Evolutionary conservation across 2,113 vertebrate genomes (phyloP).

Genomic region (Sphyrna mokarran): DNA sequence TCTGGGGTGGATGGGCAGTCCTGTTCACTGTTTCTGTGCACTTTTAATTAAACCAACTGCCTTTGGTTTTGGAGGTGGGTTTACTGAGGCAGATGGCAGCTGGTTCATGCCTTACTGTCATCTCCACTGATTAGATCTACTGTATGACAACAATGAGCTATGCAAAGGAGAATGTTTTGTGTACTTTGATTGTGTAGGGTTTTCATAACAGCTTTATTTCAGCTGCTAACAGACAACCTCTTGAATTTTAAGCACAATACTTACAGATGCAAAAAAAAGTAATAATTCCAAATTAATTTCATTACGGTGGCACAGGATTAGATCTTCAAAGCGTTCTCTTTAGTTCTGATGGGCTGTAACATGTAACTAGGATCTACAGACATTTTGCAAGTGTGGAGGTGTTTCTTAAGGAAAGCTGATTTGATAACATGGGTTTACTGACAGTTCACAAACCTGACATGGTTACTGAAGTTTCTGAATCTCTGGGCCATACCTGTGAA

Average conservation of each 20-base stretch:
- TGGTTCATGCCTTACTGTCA: conserved; percentile 9
- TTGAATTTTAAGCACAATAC: neutral
- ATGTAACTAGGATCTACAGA: neutral
- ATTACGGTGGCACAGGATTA: neutral
- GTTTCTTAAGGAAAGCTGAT: conserved; percentile 16
- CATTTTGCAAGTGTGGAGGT: neutral
- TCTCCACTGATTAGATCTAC: conserved; percentile 31
- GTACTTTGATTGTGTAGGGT: neutral
- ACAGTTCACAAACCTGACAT: neutral
- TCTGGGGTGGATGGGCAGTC: neutral
- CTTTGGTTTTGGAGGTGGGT: neutral
- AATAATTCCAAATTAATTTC: conserved; percentile 1
- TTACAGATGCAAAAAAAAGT: neutral
- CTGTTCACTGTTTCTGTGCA: neutral
- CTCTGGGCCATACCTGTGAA: conserved; percentile 70
- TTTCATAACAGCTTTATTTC: conserved; percentile 17
- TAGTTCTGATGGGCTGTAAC: neutral
- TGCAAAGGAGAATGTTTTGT: conserved; percentile 9
- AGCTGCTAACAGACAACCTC: neutral
- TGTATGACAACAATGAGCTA: conserved; percentile 18
- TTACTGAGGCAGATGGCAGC: conserved; percentile 21
- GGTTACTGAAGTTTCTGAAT: conserved; percentile 14
- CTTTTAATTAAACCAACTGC: conserved; percentile 17
- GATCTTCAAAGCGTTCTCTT: neutral
- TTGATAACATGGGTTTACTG: neutral